Evolutionary conservation across 35 echinoderm and acorn worm species (phyloP).

Genomic region (Lytechinus variegatus): DNA sequence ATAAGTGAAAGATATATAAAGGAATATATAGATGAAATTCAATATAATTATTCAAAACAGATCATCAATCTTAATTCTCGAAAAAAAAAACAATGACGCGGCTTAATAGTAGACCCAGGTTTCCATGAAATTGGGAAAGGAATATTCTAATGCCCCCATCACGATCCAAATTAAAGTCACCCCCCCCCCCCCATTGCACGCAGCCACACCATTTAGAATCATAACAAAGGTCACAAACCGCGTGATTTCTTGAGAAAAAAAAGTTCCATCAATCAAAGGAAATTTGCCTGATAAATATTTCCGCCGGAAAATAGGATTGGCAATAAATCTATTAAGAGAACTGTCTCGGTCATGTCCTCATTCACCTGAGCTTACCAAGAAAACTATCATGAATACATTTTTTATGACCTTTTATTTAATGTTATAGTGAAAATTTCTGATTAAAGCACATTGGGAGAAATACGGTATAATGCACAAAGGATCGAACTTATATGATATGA

Average conservation of each 20-base stretch:
- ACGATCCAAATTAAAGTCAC: too few relatives aligned
- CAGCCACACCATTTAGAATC: too few relatives aligned
- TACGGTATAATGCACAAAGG: not conserved
- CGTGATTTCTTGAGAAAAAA: not conserved
- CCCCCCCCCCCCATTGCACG: too few relatives aligned
- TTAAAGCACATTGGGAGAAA: not conserved
- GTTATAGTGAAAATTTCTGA: not conserved
- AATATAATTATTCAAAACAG: too few relatives aligned
- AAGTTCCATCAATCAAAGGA: not conserved
- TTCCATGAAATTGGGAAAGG: too few relatives aligned
- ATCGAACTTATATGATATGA: not conserved
- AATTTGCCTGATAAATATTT: constrained; percentile 6
- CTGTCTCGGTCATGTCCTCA: not conserved
- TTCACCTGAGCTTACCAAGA: not conserved
- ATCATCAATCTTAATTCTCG: too few relatives aligned
- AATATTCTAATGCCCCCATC: too few relatives aligned
- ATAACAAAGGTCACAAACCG: not conserved
- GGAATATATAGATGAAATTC: too few relatives aligned
- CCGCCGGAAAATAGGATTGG: not conserved
- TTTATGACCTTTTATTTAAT: not conserved
- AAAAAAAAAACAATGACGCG: too few relatives aligned
- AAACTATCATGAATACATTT: not conserved
- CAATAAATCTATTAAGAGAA: too few relatives aligned
- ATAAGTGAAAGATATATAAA: too few relatives aligned
- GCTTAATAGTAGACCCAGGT: too few relatives aligned